These are phyloP conservation scores for Amblyornis subalaris DNA, from an alignment of 2,113 vertebrate species.

Conservation along the genomic window DNA sequence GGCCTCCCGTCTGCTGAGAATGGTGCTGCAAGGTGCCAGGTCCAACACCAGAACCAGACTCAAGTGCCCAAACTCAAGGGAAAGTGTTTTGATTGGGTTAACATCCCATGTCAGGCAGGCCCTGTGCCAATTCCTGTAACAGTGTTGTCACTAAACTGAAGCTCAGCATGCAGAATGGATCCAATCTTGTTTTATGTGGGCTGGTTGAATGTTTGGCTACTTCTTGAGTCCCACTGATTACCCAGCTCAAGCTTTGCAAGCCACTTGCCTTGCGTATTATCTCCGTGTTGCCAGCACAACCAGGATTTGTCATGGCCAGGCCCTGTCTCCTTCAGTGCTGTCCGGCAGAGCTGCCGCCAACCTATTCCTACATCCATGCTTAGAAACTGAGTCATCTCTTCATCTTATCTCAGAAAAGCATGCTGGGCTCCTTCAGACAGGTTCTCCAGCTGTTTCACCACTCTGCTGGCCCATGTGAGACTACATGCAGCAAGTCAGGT, in stretches of 20 bases:
- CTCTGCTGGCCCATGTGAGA: not conserved
- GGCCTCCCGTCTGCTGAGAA: not conserved
- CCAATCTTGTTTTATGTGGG: not conserved
- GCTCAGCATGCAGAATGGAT: not conserved
- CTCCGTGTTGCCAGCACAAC: not conserved
- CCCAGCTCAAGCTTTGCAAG: not conserved
- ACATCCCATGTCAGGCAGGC: accelerated
- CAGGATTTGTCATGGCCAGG: not conserved
- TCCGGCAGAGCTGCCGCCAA: not conserved
- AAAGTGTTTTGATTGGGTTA: not conserved
- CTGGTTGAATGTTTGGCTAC: not conserved
- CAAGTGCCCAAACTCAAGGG: not conserved
- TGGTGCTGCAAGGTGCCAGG: not conserved
- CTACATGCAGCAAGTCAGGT: not conserved
- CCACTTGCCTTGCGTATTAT: not conserved
- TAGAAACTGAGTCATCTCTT: not conserved
- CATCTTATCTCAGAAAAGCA: not conserved
- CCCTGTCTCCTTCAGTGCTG: not conserved
- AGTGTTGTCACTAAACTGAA: not conserved
- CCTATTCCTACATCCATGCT: not conserved
- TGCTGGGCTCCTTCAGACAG: not conserved
- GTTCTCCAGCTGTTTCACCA: not conserved
- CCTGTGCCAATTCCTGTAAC: not conserved
- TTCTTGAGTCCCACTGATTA: not conserved
- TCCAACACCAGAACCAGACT: not conserved